phyloP scores from a whole-genome alignment of 2,113 vertebrate genomes.

The Odontesthes bonariensis region DNA sequence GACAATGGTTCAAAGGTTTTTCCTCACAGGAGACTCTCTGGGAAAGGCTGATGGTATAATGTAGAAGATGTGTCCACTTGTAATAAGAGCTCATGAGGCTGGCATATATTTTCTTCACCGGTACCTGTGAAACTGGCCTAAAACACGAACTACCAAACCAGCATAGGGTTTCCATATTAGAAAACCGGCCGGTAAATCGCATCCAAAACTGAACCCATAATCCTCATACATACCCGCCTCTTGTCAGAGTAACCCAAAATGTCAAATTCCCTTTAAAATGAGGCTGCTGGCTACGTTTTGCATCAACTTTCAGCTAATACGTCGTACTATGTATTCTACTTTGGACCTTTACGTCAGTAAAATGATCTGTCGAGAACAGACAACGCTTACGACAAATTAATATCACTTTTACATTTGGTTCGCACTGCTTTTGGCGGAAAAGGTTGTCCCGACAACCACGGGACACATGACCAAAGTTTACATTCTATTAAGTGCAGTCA shows the following conservation, averaged over 20 bases:
- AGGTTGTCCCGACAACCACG: too few relatives aligned
- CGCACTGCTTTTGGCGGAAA: too few relatives aligned
- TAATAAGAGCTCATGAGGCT: too few relatives aligned
- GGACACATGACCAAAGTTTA: slow-evolving; percentile 21
- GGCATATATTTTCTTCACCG: background rate
- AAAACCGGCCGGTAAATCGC: slow-evolving; percentile 30
- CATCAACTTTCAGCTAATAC: background rate
- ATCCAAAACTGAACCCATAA: background rate
- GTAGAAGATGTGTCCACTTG: background rate
- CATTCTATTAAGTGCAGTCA: background rate
- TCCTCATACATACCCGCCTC: background rate
- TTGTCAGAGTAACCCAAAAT: background rate
- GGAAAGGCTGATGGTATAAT: background rate
- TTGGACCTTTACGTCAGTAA: background rate
- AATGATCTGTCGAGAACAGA: background rate
- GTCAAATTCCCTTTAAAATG: background rate
- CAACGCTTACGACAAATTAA: background rate
- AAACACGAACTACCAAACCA: slow-evolving; percentile 21
- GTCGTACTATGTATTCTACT: too few relatives aligned
- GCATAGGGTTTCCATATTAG: background rate
- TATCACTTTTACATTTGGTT: background rate
- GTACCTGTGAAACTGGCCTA: slow-evolving; percentile 53
- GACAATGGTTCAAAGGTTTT: slow-evolving; percentile 21
- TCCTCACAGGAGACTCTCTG: background rate
- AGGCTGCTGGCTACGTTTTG: too few relatives aligned